Evolutionary conservation across 2,113 vertebrate genomes (phyloP).

Genomic region (Corvus moneduloides): DNA sequence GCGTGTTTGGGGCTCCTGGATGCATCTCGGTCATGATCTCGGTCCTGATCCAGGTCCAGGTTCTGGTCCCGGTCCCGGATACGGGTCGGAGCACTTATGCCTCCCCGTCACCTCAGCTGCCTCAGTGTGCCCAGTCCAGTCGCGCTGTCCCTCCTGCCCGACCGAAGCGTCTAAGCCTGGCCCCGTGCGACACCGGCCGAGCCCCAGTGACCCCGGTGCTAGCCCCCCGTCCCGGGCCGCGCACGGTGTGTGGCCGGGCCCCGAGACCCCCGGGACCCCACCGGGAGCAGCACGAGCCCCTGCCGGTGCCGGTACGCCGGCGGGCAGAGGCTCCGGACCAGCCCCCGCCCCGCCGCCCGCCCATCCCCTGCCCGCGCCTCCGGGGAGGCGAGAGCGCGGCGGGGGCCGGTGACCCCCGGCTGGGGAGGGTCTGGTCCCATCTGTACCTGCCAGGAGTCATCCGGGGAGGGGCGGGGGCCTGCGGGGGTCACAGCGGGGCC

Average conservation of each 20-base stretch:
- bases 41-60: too few relatives aligned
- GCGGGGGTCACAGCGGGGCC: slow-evolving; percentile 20
- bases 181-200: background rate
- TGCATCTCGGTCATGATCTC: background rate
- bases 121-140: background rate
- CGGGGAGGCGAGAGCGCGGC: background rate
- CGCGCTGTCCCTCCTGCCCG: background rate
- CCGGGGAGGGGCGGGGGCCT: slow-evolving; percentile 4
- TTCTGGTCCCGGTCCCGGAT: background rate
- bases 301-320: background rate
- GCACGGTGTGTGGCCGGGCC: background rate
- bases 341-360: background rate
- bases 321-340: background rate
- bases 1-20: background rate
- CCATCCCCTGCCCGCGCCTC: background rate
- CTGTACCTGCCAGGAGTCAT: slow-evolving; percentile 30
- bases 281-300: background rate
- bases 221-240: fast-evolving
- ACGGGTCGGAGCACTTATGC: background rate
- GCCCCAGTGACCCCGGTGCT: background rate
- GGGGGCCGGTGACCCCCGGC: background rate
- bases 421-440: background rate
- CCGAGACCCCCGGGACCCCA: too few relatives aligned
- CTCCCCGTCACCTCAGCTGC: background rate
- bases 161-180: background rate